Evolutionary conservation across 2,797 vertebrate genomes (phyloP), one percentile per base, ranked within the genome.

Genomic region (Gymnoscopelus braueri): DNA sequence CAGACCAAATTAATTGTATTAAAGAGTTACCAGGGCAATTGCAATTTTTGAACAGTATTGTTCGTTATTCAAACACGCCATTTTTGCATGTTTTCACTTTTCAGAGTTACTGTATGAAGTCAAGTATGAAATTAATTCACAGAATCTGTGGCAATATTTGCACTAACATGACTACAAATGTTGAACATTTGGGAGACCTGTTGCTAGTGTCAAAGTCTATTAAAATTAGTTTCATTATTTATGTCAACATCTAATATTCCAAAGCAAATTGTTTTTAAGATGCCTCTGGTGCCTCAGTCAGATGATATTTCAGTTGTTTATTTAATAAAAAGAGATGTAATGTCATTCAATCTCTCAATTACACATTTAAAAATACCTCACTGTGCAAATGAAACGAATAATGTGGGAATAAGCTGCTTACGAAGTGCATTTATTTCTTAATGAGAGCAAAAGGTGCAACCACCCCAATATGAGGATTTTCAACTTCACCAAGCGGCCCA

Each of bases 371-470:
- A 88, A 82, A 78, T 69, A 71, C 0, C 2, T 0, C 62, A 1
- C 2, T 2, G 13, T 24, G 3, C 0, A 24, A 47, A 60, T 60
- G 19, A 84, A 89, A 90, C 79, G 84, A 89, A 88, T 80, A 80
- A 84, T 64, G 0, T 24, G 13, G 2, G 1, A 58, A 84, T 26
- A 67, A 3, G 0, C 1, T 0, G 2, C 9, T 63, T 50, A n/a
- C 14, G 23, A 32, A 54, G 3, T 59, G 14, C 55, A 50, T 29
- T 50, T 52, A 6, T 77, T 67, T 74, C 32, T 26, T 71, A 65
- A 75, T 63, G 5, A 67, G 1, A 73, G 8, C 0, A 78, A 58
- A 58, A 83, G 12, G 6, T 60, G 23, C 32, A 63, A 67, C 15
- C 75, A 62, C 53, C 52, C 64, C 61, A 23, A 32, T 50, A 56